Conservation (phyloP, 1,140 invertebrate genomes). For the Mylabris phalerata region DNA sequence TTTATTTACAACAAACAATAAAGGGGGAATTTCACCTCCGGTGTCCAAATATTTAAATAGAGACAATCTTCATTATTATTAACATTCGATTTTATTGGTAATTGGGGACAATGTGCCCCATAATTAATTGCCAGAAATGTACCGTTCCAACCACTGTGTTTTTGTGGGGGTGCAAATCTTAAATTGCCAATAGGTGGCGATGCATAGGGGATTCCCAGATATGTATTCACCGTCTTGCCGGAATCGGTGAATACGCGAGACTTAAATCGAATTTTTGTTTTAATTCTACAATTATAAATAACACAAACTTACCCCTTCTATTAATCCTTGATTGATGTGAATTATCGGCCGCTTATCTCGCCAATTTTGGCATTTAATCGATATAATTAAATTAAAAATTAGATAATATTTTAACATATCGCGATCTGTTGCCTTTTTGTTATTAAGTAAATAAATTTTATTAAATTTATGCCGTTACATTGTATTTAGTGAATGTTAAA, state of each 20-base stretch:
- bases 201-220: constrained; percentile 31
- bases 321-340: constrained; percentile 7
- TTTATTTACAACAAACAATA: not conserved
- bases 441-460: constrained; percentile 3
- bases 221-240: constrained; percentile 17
- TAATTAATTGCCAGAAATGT: constrained; percentile 22
- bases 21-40: constrained; percentile 5
- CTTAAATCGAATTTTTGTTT: not conserved
- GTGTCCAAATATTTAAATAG: constrained; percentile 30
- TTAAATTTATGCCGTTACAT: constrained; percentile 11
- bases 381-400: constrained; percentile 1
- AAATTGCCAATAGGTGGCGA: constrained; percentile 25
- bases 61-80: constrained; percentile 31
- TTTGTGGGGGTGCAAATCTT: constrained; percentile 29
- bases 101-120: constrained; percentile 26
- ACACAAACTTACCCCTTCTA: constrained; percentile 15
- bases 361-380: constrained; percentile 5
- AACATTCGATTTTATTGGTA: constrained; percentile 14
- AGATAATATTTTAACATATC: constrained; percentile 5
- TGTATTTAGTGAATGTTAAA: constrained; percentile 13
- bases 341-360: constrained; percentile 3
- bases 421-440: not conserved
- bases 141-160: constrained; percentile 29
- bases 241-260: constrained; percentile 5
- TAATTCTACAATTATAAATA: not conserved